These are phyloP conservation scores for Zygogramma bicolorata DNA, from an alignment of 2,888 invertebrate species.

Conservation along the genomic window DNA sequence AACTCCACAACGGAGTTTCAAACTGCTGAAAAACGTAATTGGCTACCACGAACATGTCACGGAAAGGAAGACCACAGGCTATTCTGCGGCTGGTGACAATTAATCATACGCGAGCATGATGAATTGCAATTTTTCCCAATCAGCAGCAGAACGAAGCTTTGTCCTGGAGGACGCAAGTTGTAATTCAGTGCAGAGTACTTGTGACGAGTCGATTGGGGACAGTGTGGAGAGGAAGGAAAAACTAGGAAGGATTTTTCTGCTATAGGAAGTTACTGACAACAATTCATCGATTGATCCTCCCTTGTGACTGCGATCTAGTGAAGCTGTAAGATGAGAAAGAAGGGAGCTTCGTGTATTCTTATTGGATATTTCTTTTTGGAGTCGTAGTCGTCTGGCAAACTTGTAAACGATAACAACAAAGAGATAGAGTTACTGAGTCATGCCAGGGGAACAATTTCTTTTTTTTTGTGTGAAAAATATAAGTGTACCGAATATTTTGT, in stretches of 20 bases:
- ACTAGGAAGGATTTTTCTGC: neutral
- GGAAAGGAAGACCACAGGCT: neutral
- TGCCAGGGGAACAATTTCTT: too few species aligned
- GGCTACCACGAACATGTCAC: neutral
- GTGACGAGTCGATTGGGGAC: neutral
- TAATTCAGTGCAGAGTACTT: constrained; percentile 7
- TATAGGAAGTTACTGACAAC: neutral
- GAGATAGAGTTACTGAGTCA: too few species aligned
- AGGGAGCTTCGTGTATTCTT: too few species aligned
- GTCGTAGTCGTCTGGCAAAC: too few species aligned
- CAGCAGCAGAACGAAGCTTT: constrained; percentile 21
- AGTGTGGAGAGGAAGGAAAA: neutral
- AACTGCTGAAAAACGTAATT: neutral
- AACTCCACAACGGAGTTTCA: neutral
- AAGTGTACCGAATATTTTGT: too few species aligned
- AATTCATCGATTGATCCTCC: neutral
- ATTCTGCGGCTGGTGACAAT: constrained; percentile 26
- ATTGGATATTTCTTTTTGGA: too few species aligned
- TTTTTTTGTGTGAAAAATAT: too few species aligned
- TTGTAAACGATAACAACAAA: too few species aligned
- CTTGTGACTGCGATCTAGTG: too few species aligned
- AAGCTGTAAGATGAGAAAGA: too few species aligned
- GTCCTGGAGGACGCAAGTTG: constrained; percentile 17
- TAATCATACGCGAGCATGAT: constrained; percentile 30
- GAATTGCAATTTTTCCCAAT: constrained; percentile 25